Base-by-base conservation (phyloP, 2,113 vertebrate genomes). In the Apaloderma vittatum region DNA sequence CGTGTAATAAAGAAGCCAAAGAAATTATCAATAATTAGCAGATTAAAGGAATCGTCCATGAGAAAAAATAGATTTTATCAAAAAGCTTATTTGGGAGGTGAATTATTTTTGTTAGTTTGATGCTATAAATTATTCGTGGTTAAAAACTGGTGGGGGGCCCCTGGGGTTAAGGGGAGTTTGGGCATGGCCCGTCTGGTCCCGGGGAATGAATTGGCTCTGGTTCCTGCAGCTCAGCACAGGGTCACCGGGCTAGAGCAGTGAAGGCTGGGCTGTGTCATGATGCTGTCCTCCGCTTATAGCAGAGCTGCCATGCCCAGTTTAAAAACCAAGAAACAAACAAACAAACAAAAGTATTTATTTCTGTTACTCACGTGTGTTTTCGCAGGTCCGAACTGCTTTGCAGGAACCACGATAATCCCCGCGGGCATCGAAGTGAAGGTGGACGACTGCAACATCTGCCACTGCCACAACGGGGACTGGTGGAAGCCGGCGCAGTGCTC, bases 391-490 rank as follows among this genome's bases (percentile, higher is more conserved):
- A 99, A 99, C 98, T 99, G 99, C 98, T 99, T 99, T 95, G 99
- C 99, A 79, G 99, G 99, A 98, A 99, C 99, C 37, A 99, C 99
- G 8, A 99, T 99, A 88, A 99, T 99, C 97, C 99, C 99, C 16
- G 99, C 99, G 55, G 99, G 99, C 97, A 99, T 99, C 54, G 99
- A 99, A 97, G 99, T 99, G 94, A 99, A 99, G 98, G 99, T 99
- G 98, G 99, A 99, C 85, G 99, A 99, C 97, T 99, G 99, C 98
- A 99, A 99, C 98, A 99, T 99, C 98, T 99, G 99, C 97, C 99
- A 99, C 96, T 99, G 99, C 98, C 99, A 99, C 98, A 99, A 99
- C 46, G 99, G 99, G 95, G 99, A 99, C 98, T 99, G 99, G 99
- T 99, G 99, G 99, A 99, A 99, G 96, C 99, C 99, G 1, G 99